Percentiles rank a stretch among this genome's conserved stretches.
phyloP scores from a whole-genome alignment of 2,797 vertebrate genomes.

The Neosilurus hyrtlii region DNA sequence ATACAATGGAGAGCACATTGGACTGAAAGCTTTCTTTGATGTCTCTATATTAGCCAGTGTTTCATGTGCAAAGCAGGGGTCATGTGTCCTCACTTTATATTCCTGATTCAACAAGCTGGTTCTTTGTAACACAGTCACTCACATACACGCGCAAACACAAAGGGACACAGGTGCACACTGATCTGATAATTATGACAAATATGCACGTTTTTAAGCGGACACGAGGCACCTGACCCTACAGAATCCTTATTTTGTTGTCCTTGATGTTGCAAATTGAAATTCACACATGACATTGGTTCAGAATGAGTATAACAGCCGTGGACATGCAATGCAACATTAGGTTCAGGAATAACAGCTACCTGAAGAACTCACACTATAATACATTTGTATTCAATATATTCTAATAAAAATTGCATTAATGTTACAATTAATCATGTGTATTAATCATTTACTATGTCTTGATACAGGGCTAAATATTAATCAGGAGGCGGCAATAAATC shows the following conservation, averaged over 20 bases:
- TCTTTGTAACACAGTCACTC: constrained; percentile 35
- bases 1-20: constrained; percentile 39
- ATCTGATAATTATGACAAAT: not conserved
- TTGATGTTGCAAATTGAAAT: constrained; percentile 12
- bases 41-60: constrained; percentile 41
- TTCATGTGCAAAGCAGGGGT: constrained; percentile 57
- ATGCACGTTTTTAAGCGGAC: not conserved
- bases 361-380: not conserved
- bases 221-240: not conserved
- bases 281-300: not conserved
- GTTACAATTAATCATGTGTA: not conserved
- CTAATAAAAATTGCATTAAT: not conserved
- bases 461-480: not conserved
- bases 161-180: constrained; percentile 34
- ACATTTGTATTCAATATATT: not conserved
- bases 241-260: not conserved
- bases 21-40: constrained; percentile 54
- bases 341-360: not conserved
- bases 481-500: not conserved
- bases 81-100: constrained; percentile 52
- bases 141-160: constrained; percentile 16
- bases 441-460: not conserved
- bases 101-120: constrained; percentile 48
- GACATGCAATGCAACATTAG: not conserved
- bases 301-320: not conserved